phyloP scores from a whole-genome alignment of 1,140 invertebrate species.

The Euura saliciscinereae region DNA sequence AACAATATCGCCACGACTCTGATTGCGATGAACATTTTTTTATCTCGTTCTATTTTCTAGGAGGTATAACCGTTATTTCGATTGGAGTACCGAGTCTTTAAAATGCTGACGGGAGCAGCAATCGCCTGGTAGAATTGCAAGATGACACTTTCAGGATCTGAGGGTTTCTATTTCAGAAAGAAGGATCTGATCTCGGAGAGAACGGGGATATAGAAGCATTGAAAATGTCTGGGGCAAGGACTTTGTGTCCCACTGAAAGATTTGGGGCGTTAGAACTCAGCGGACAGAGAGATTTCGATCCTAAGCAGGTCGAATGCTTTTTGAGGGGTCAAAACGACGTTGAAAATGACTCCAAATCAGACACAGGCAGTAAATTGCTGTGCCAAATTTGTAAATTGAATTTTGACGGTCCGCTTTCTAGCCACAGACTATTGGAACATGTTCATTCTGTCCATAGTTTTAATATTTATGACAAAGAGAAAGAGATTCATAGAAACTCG shows the following conservation, averaged over 20 bases:
- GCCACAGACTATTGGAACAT: background rate
- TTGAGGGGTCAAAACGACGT: background rate
- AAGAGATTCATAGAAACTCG: background rate
- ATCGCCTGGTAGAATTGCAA: no score
- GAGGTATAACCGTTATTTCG: no score
- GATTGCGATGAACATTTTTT: no score
- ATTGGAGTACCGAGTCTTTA: no score
- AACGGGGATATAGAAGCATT: no score
- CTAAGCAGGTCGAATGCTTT: conserved; percentile 3
- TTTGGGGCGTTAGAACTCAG: background rate
- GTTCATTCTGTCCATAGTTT: background rate
- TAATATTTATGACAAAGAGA: background rate
- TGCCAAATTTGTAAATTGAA: background rate
- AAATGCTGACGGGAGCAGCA: no score
- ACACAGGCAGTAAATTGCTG: background rate
- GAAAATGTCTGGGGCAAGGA: background rate
- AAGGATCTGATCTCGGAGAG: no score
- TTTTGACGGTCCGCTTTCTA: background rate
- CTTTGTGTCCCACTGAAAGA: background rate
- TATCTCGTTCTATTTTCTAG: no score
- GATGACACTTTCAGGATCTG: no score
- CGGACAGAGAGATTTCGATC: background rate
- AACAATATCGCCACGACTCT: no score
- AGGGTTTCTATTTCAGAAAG: no score
- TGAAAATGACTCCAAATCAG: background rate